A percentile compares a stretch with the other conserved stretches of the same genome.
These are phyloP conservation scores for Anguilla japonica DNA, from an alignment of 2,113 vertebrate genomes.

Conservation along the genomic window DNA sequence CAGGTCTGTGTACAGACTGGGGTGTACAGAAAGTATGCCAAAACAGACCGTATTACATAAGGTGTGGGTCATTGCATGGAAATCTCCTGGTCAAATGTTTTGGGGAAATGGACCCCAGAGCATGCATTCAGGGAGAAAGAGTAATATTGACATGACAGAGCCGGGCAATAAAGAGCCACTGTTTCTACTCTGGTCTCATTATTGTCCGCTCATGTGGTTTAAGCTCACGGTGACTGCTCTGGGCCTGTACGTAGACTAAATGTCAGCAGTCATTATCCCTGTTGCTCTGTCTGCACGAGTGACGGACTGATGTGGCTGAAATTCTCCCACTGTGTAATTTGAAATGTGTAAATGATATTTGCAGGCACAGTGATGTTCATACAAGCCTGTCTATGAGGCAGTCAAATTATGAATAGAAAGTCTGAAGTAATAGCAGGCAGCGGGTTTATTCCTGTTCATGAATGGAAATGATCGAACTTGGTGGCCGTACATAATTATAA, in stretches of 20 bases:
- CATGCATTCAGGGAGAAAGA: constrained; percentile 59
- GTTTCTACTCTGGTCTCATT: constrained; percentile 49
- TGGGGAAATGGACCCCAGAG: constrained; percentile 66
- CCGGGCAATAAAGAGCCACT: constrained; percentile 49
- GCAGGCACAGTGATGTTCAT: constrained; percentile 14
- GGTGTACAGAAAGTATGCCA: not conserved
- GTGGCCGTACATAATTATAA: not conserved
- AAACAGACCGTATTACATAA: constrained; percentile 16
- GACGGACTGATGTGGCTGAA: constrained; percentile 7
- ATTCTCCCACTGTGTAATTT: constrained; percentile 13
- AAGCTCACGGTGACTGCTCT: not conserved
- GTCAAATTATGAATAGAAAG: constrained; percentile 10
- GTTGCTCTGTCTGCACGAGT: not conserved
- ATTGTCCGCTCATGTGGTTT: constrained; percentile 35
- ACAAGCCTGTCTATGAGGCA: not conserved
- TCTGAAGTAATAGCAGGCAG: constrained; percentile 3
- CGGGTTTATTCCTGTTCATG: not conserved
- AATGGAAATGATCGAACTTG: not conserved
- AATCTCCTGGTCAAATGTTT: constrained; percentile 49
- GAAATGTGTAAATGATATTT: constrained; percentile 31
- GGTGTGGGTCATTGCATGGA: constrained; percentile 47
- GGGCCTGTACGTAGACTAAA: not conserved
- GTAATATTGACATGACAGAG: constrained; percentile 57
- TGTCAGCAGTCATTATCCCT: constrained; percentile 14
- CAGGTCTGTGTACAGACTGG: not conserved